phyloP scores from a whole-genome alignment of 2,888 invertebrate species.

The Stomorhina lunata region DNA sequence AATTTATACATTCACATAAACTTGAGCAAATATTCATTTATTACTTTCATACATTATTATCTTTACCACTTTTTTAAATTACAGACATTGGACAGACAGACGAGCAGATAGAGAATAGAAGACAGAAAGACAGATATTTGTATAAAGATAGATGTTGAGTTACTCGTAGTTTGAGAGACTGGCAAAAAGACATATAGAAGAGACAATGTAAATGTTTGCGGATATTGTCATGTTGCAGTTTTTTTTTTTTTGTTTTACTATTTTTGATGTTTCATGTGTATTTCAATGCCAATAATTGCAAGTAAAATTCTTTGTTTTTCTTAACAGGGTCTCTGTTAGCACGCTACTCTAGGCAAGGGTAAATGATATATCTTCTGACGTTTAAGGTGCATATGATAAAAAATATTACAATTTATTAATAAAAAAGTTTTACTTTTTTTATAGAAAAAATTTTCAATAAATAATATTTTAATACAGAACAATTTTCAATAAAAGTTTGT shows the following conservation, averaged over 20 bases:
- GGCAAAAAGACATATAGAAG: neutral
- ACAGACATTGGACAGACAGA: conserved; percentile 43
- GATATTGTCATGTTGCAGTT: conserved; percentile 56
- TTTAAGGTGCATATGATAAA: no score
- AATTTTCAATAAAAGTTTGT: no score
- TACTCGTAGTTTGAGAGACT: neutral
- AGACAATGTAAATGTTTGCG: conserved; percentile 58
- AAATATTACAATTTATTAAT: no score
- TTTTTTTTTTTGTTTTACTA: neutral
- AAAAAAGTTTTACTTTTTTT: no score
- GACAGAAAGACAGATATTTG: neutral
- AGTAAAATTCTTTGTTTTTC: conserved; percentile 51
- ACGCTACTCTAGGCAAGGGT: neutral
- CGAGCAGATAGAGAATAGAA: neutral
- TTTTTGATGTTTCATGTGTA: neutral
- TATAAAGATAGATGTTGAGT: no score
- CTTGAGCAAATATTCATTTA: neutral
- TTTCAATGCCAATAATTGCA: conserved; percentile 64
- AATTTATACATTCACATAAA: neutral
- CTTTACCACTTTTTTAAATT: conserved; percentile 48
- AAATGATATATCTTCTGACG: no score
- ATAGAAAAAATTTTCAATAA: no score
- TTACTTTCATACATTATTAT: conserved; percentile 35
- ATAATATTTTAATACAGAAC: no score
- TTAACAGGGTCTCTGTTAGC: neutral